A percentile compares a stretch with the other conserved stretches of the same genome.
Evolutionary conservation across 2,797 vertebrate species (phyloP).

Genomic region (Coccyzus lansbergi): DNA sequence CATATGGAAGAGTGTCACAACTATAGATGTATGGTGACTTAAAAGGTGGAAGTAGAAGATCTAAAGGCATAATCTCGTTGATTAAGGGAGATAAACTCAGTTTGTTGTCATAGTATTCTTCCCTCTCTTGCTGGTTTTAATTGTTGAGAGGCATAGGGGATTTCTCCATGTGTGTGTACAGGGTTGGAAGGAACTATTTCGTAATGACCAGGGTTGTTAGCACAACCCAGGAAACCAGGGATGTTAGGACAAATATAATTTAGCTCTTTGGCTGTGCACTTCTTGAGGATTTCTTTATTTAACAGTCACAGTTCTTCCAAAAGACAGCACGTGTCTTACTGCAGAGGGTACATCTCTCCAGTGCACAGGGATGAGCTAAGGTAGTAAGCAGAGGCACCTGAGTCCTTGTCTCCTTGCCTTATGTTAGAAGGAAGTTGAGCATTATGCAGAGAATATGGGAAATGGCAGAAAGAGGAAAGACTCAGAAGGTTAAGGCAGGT

Average conservation of each 20-base stretch:
- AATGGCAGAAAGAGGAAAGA: neutral
- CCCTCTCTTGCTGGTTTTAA: neutral
- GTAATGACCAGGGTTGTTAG: neutral
- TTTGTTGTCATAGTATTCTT: neutral
- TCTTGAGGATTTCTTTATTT: neutral
- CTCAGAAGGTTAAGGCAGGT: neutral
- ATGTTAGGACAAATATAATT: neutral
- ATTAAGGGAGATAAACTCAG: neutral
- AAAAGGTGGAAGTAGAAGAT: neutral
- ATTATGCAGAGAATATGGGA: neutral
- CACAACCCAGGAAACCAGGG: neutral
- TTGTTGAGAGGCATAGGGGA: neutral
- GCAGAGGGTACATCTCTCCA: neutral
- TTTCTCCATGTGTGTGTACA: neutral
- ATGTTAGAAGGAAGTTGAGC: neutral
- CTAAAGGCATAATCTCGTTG: neutral
- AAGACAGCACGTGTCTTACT: neutral
- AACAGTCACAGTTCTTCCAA: neutral
- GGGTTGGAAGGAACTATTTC: neutral
- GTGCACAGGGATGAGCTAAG: neutral
- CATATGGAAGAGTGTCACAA: neutral
- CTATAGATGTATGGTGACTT: neutral
- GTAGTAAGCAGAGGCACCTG: fast-evolving
- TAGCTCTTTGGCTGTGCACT: neutral
- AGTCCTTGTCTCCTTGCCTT: neutral